Conservation (phyloP, 2,888 invertebrate species). For the Pristionchus maxplancki region DNA sequence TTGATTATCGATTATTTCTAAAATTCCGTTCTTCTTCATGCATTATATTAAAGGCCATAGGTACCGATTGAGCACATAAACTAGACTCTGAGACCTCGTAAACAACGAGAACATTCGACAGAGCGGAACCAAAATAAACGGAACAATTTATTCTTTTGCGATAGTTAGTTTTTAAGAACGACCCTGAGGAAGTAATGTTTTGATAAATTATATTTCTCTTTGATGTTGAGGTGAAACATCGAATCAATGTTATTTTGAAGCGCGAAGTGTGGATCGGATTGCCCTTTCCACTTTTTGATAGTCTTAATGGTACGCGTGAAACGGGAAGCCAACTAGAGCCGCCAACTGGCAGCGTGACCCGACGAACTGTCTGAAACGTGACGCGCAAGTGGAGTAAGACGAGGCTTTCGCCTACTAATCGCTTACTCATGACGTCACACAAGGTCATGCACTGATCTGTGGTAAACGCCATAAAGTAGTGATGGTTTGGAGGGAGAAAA, state of each 20-base stretch:
- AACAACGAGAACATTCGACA: no score
- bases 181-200: no score
- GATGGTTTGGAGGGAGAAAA: neutral
- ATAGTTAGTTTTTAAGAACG: no score
- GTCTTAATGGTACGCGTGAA: neutral
- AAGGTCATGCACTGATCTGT: neutral
- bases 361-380: neutral
- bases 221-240: neutral
- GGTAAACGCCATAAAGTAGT: neutral
- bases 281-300: neutral
- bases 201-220: neutral
- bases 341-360: neutral
- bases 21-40: no score
- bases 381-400: neutral
- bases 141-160: neutral
- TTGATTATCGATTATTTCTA: no score
- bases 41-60: no score
- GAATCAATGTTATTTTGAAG: neutral
- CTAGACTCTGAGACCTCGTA: no score
- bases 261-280: neutral
- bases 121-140: no score
- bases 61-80: no score
- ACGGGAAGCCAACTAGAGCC: neutral
- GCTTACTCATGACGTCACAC: neutral
- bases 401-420: neutral